Percentiles rank a stretch among this genome's conserved stretches.
Evolutionary conservation across 2,113 vertebrate genomes (phyloP).

Genomic region (Tenrec ecaudatus): DNA sequence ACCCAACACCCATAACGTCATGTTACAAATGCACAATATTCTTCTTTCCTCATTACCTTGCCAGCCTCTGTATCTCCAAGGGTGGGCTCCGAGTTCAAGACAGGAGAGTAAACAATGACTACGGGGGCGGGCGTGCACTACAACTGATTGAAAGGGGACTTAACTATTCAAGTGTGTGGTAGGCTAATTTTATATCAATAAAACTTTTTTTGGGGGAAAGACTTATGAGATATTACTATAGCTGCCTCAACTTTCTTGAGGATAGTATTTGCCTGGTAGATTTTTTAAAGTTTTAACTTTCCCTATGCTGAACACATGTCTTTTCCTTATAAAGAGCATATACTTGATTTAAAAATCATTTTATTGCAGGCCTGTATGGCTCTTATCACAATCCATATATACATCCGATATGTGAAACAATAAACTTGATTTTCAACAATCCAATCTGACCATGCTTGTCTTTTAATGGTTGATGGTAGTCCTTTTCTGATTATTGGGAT

Average conservation of each 20-base stretch:
- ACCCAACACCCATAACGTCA: background rate
- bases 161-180: too few relatives aligned
- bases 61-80: background rate
- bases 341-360: background rate
- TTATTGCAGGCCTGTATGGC: too few relatives aligned
- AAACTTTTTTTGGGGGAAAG: too few relatives aligned
- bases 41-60: background rate
- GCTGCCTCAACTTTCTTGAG: background rate
- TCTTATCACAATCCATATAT: too few relatives aligned
- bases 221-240: background rate
- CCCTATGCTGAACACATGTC: background rate
- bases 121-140: too few relatives aligned
- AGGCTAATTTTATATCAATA: too few relatives aligned
- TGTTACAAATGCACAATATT: background rate
- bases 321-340: background rate
- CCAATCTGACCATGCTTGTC: background rate
- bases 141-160: too few relatives aligned
- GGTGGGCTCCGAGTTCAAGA: background rate
- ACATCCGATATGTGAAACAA: background rate
- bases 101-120: too few relatives aligned
- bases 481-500: background rate
- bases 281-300: background rate
- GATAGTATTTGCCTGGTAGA: background rate
- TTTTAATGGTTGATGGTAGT: background rate
- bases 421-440: constrained; percentile 6